Percentiles rank a stretch among this genome's conserved stretches.
These are phyloP conservation scores for Anneissia japonica DNA, from an alignment of 35 echinoderm and acorn worm species.

Conservation along the genomic window DNA sequence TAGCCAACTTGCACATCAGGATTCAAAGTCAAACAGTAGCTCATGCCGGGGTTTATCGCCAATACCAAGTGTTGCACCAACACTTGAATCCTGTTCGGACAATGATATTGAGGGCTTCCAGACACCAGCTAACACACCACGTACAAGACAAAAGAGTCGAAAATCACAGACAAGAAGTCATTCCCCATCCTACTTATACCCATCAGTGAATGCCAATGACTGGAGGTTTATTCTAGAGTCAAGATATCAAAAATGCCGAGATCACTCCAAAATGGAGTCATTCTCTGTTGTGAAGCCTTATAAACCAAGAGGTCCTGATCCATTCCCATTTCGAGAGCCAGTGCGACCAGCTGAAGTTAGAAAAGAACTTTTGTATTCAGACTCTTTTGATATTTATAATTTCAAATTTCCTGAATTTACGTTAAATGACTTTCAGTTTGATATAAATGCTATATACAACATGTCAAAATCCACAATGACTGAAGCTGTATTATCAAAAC, in stretches of 20 bases:
- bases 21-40: not conserved
- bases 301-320: slow-evolving; percentile 82
- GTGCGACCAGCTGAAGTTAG: slow-evolving; percentile 57
- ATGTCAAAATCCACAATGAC: slow-evolving; percentile 44
- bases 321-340: slow-evolving; percentile 72
- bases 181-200: not conserved
- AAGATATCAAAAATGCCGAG: slow-evolving; percentile 47
- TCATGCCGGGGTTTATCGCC: slow-evolving; percentile 11
- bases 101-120: slow-evolving; percentile 4
- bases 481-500: slow-evolving; percentile 75
- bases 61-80: slow-evolving; percentile 65
- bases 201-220: slow-evolving; percentile 29
- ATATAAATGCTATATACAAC: slow-evolving; percentile 26
- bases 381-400: slow-evolving; percentile 53
- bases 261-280: slow-evolving; percentile 33
- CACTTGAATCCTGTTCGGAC: slow-evolving; percentile 52
- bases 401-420: slow-evolving; percentile 59
- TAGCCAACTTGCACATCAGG: not conserved
- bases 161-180: not conserved
- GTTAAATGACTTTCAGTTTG: slow-evolving; percentile 61
- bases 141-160: slow-evolving; percentile 20
- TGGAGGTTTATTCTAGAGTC: slow-evolving; percentile 69
- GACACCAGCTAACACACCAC: slow-evolving; percentile 79
- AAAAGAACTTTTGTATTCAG: slow-evolving; percentile 64
- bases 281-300: slow-evolving; percentile 75